Evolutionary conservation across 1,140 invertebrate species (phyloP), one percentile per base, ranked within the genome.

Genomic region (Ooceraea biroi): DNA sequence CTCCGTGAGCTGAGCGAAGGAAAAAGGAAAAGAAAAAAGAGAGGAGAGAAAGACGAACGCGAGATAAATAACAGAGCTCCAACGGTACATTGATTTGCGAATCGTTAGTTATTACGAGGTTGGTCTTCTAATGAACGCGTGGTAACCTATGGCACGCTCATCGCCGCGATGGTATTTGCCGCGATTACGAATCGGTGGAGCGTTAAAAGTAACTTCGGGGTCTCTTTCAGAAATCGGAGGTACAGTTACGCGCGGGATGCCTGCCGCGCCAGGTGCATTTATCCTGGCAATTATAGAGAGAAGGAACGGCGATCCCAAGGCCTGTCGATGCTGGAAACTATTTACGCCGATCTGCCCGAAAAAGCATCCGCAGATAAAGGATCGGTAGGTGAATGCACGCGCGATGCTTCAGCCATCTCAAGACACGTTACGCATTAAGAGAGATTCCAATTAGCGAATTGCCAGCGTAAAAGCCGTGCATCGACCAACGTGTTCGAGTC

Each of bases 161-260:
- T 7, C 50, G 19, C 57, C 30, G 25, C 22, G 17, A 46, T n/a
- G 71, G 84, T 73, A 80, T 44, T 48, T 82, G 65, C 52, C 63
- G 77, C 55, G 74, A 88, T 83, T 89, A 52, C 55, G 74, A 83
- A 71, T 89, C 88, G 80, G 72, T 52, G 78, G 36, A 88, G 86
- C 88, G 86, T 89, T 89, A 88, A 89, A 89, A 86, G 80, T 86
- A 86, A 83, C 88, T 87, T 83, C 68, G 36, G 68, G 17, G 60
- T 85, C 86, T 80, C 63, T 71, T 58, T 41, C 2, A 76, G 77
- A 85, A 85, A 36, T 36, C 48, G 72, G 50, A 89, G 88, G 86
- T 88, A 89, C 86, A 89, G 86, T 89, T 89, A 88, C 17, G 10
- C 52, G 52, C 50, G 73, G 52, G 52, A 65, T 69, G 77, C 50